Percentiles rank a stretch among this genome's conserved stretches.
Conservation (phyloP, 2,888 invertebrate genomes). For the Drosophila peninsularis region DNA sequence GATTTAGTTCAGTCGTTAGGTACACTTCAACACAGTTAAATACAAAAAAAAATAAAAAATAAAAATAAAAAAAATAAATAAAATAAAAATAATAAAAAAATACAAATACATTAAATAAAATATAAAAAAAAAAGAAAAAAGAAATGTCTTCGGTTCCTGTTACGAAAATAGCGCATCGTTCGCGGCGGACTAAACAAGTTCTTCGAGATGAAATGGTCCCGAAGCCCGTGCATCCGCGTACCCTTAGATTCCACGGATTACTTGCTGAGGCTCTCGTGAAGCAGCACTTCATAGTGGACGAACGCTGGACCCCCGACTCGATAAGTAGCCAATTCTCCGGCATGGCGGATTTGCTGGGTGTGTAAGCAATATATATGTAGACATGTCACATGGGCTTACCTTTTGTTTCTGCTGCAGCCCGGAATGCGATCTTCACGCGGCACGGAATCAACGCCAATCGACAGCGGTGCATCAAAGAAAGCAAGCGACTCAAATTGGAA, state of each 20-base stretch:
- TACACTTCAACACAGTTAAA: conserved; percentile 17
- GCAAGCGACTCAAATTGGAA: conserved; percentile 70
- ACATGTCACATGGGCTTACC: too few species aligned
- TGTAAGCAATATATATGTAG: conserved; percentile 24
- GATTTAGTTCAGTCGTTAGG: background rate
- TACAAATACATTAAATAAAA: background rate
- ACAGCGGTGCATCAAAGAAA: conserved; percentile 47
- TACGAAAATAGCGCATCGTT: background rate
- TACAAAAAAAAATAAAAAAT: background rate
- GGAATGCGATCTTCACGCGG: conserved; percentile 66
- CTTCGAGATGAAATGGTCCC: conserved; percentile 53
- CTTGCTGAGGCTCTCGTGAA: conserved; percentile 77
- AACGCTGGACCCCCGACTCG: conserved; percentile 79
- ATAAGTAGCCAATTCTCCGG: conserved; percentile 78
- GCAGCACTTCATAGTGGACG: conserved; percentile 81
- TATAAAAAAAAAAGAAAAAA: background rate
- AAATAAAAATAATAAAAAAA: background rate
- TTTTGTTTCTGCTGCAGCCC: conserved; percentile 48
- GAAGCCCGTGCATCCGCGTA: conserved; percentile 76
- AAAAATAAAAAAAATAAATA: background rate
- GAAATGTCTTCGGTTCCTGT: conserved; percentile 17
- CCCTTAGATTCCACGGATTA: conserved; percentile 80
- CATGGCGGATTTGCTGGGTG: conserved; percentile 79
- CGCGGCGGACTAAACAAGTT: conserved; percentile 29
- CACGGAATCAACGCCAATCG: conserved; percentile 72